A percentile compares a stretch with the other conserved stretches of the same genome.
phyloP scores from a whole-genome alignment of 2,888 invertebrate genomes.

The Tinea trinotella region DNA sequence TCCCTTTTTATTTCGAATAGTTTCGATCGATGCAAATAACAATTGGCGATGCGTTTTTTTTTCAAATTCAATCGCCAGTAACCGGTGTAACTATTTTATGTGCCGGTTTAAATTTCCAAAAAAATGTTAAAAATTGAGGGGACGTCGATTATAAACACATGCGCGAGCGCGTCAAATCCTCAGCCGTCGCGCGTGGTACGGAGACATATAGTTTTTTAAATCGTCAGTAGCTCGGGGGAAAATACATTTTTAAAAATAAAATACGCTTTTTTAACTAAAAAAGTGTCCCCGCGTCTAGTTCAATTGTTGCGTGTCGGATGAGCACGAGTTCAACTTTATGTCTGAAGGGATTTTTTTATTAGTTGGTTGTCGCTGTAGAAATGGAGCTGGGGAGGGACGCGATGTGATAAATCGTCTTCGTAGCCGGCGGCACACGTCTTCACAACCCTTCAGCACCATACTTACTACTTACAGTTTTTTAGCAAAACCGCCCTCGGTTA shows the following conservation, averaged over 20 bases:
- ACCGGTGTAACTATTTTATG: conserved; percentile 43
- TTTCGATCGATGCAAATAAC: conserved; percentile 48
- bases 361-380: conserved; percentile 47
- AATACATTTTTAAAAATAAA: conserved; percentile 67
- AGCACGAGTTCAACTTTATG: conserved; percentile 68
- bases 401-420: conserved; percentile 26
- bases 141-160: conserved; percentile 61
- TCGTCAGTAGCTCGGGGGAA: conserved; percentile 50
- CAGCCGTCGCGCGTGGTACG: conserved; percentile 65
- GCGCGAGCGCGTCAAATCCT: conserved; percentile 72
- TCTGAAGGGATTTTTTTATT: conserved; percentile 63
- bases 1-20: conserved; percentile 39
- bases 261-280: conserved; percentile 60
- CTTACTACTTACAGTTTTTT: background rate
- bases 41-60: conserved; percentile 48
- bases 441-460: conserved; percentile 28
- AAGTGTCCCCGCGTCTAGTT: conserved; percentile 61
- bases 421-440: conserved; percentile 38
- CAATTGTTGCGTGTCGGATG: conserved; percentile 73
- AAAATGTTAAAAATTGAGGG: conserved; percentile 65
- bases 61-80: conserved; percentile 42
- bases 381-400: conserved; percentile 19
- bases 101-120: conserved; percentile 49
- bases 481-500: background rate
- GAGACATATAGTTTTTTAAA: conserved; percentile 66